These are phyloP conservation scores for Stomatorhinus ivindoensis DNA, from an alignment of 2,113 vertebrate species.

Conservation along the genomic window DNA sequence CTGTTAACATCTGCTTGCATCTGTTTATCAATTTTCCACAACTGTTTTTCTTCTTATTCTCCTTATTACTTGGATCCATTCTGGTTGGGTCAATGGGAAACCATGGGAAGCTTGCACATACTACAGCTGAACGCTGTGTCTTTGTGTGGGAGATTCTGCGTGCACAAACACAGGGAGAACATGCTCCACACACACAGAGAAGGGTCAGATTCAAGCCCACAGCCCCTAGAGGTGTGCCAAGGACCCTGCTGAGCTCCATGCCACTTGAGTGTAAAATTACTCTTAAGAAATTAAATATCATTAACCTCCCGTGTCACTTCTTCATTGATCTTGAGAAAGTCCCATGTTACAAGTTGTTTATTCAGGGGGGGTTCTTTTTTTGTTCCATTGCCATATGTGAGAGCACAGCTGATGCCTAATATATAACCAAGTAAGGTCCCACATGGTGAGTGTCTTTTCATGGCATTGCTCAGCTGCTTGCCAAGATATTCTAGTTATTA, in stretches of 20 bases:
- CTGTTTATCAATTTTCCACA: not conserved
- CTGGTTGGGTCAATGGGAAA: not conserved
- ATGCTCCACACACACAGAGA: not conserved
- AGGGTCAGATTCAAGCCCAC: not conserved
- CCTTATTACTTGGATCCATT: not conserved
- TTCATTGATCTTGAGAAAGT: not conserved
- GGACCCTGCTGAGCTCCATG: not conserved
- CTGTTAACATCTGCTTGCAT: not conserved
- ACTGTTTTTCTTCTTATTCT: not conserved
- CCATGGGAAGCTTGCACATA: not conserved
- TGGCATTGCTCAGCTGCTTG: not conserved
- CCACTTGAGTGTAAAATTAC: not conserved
- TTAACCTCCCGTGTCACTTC: not conserved
- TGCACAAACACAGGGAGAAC: not conserved
- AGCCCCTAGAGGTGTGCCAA: not conserved
- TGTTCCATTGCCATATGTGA: constrained; percentile 6
- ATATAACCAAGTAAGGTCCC: not conserved
- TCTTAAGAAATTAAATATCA: not conserved
- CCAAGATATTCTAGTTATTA: not conserved
- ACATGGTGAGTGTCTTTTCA: not conserved
- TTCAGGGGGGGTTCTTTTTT: not conserved
- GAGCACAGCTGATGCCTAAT: not conserved
- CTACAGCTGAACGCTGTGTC: not conserved
- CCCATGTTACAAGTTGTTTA: not conserved
- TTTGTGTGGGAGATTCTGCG: not conserved